phyloP scores from a whole-genome alignment of 2,797 vertebrate species.

The Sternarchorhynchus goeldii region DNA sequence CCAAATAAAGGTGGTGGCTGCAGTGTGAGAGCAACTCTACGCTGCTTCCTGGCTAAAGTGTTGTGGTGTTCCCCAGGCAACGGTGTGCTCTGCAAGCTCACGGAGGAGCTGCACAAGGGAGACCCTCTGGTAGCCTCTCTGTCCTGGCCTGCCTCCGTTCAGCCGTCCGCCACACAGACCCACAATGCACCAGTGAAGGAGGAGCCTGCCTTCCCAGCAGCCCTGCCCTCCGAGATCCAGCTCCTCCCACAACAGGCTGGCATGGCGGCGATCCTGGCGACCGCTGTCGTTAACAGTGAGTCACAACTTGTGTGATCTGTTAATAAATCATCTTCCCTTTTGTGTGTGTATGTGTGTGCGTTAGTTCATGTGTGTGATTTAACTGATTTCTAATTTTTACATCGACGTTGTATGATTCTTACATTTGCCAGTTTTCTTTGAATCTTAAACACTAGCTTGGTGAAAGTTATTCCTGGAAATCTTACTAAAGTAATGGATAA shows the following conservation, averaged over 20 bases:
- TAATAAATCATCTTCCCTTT: neutral
- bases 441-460: neutral
- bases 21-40: no score
- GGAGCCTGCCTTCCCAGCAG: conserved; percentile 71
- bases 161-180: conserved; percentile 64
- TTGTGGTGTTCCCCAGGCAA: conserved; percentile 69
- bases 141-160: conserved; percentile 61
- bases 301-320: conserved; percentile 39
- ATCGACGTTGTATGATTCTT: neutral
- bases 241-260: conserved; percentile 96
- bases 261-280: conserved; percentile 96
- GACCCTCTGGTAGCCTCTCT: conserved; percentile 72
- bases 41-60: no score
- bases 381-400: neutral
- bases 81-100: conserved; percentile 87
- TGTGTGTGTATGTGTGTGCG: neutral
- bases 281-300: conserved; percentile 95
- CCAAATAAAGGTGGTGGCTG: no score
- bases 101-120: conserved; percentile 70
- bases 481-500: neutral
- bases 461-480: no score
- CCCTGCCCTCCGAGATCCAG: conserved; percentile 85
- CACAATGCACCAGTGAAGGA: conserved; percentile 71
- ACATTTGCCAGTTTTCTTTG: no score
- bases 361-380: neutral